Base-by-base conservation (phyloP, 1,140 invertebrate species). In the Drosophila aff. region DNA sequence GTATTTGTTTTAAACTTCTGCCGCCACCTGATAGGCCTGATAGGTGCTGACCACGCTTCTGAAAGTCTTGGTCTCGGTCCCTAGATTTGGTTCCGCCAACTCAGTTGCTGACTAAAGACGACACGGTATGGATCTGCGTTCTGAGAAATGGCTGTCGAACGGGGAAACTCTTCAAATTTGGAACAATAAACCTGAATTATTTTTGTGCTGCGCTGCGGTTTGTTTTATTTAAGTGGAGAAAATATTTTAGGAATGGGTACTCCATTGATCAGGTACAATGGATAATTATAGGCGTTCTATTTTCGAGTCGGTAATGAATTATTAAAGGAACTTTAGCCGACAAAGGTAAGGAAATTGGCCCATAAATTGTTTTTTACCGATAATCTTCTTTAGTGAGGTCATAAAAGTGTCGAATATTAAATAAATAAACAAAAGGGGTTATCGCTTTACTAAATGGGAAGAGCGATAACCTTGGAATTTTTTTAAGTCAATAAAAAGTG, bases 1-100 rank as follows among this genome's bases (percentile, higher is more conserved):
- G 65, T 71, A 79, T 86, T 64, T 59, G 67, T 62, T 82, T 84
- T 83, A 80, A 89, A 76, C 66, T 80, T 63, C 53, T 71, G 57
- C 61, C 47, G 68, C 76, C 80, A 47, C 55, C 72, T 61, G 84
- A 77, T 83, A 76, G 49, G 63, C 52, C 13, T 0, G 26, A 26
- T 26, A n/a, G 38, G 38, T n/a, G 21, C 11, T 62, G 47, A 33
- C 38, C 47, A 55, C 49, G 44, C 46, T 64, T 52, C 38, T 28
- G 43, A 61, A 44, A 65, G 10, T 59, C 68, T 44, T 5, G 57
- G 40, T 13, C 53, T 23, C 52, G 21, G 18, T 16, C 5, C 18
- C 28, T 23, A 40, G 44, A 61, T 21, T 79, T 33, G 18, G 16
- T 41, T 44, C 58, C 47, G 0, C 47, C 36, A 61, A 72, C 43